phyloP scores from a whole-genome alignment of 2,888 invertebrate genomes.

The Bellardia bayeri region DNA sequence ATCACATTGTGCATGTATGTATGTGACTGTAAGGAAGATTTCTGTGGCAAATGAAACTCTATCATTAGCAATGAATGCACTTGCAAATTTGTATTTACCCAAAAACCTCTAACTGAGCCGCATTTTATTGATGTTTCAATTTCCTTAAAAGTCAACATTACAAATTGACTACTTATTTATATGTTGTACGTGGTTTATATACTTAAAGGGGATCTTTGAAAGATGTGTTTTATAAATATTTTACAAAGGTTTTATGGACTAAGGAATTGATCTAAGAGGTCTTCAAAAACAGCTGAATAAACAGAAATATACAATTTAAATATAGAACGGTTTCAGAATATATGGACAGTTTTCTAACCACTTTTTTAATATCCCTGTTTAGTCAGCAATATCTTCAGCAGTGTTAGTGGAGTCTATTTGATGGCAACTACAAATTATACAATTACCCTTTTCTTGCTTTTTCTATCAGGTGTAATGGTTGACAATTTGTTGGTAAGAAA shows the following conservation, averaged over 20 bases:
- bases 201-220: not conserved
- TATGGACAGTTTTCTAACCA: not conserved
- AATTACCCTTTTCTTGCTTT: slow-evolving; percentile 50
- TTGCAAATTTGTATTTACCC: slow-evolving; percentile 58
- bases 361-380: not conserved
- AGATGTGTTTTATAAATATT: slow-evolving; percentile 22
- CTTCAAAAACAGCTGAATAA: too few species aligned
- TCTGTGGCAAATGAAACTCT: slow-evolving; percentile 31
- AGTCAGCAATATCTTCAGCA: not conserved
- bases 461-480: slow-evolving; percentile 58
- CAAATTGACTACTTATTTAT: slow-evolving; percentile 75
- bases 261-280: too few species aligned
- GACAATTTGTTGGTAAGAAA: slow-evolving; percentile 66
- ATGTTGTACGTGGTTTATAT: slow-evolving; percentile 34
- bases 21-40: not conserved
- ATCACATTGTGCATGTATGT: not conserved
- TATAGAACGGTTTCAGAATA: too few species aligned
- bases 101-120: slow-evolving; percentile 61
- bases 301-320: too few species aligned
- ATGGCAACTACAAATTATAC: slow-evolving; percentile 67
- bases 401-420: slow-evolving; percentile 24
- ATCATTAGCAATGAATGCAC: slow-evolving; percentile 59
- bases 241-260: too few species aligned
- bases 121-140: slow-evolving; percentile 78
- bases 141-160: slow-evolving; percentile 78